Percentiles rank a stretch among this genome's conserved stretches.
These are phyloP conservation scores for Tillus elongatus DNA, from an alignment of 2,888 invertebrate genomes.

Conservation along the genomic window DNA sequence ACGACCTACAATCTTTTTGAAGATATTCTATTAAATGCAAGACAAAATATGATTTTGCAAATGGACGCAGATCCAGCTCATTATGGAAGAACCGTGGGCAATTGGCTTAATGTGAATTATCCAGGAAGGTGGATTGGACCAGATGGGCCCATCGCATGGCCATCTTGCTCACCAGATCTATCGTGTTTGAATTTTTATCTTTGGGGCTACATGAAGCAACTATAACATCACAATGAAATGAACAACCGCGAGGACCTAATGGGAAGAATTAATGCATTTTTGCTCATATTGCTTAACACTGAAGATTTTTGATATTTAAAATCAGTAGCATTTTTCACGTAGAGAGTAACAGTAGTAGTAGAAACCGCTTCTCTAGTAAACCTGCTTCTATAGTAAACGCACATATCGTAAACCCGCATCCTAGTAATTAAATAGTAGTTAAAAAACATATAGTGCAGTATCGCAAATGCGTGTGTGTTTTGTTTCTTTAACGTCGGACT, in stretches of 20 bases:
- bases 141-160: constrained; percentile 1
- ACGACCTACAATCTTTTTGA: constrained; percentile 1
- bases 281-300: no score
- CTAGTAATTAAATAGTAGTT: no score
- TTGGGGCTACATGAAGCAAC: constrained; percentile 2
- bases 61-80: neutral
- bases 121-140: constrained; percentile 2
- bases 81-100: neutral
- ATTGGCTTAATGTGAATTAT: constrained; percentile 1
- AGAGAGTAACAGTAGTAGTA: no score
- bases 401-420: no score
- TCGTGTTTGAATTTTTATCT: constrained; percentile 1
- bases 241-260: neutral
- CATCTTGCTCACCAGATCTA: constrained; percentile 2
- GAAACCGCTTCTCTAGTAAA: no score
- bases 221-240: neutral
- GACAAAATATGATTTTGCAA: constrained; percentile 1
- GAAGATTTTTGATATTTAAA: no score
- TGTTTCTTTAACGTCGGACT: no score
- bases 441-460: no score
- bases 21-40: neutral
- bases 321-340: no score
- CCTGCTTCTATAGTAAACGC: no score
- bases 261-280: no score
- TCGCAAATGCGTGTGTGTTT: no score